Evolutionary conservation across 2,888 invertebrate species (phyloP), one percentile per base, ranked within the genome.

Genomic region (Hypomecis atomaria): DNA sequence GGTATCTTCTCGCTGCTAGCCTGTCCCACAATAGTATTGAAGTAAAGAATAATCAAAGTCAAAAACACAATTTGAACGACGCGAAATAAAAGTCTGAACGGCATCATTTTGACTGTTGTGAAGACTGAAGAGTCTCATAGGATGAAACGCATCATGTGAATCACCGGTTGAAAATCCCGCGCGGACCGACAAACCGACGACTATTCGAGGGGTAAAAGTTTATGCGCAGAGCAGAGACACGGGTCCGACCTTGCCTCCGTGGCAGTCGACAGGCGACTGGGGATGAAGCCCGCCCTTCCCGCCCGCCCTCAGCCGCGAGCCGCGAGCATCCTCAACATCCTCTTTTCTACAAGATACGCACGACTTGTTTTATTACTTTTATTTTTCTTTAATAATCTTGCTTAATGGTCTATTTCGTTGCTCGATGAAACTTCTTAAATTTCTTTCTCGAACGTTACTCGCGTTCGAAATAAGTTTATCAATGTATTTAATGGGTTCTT

Each of bases 321-420:
- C 81, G 77, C 70, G 60, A 71, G 59, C 73, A 64, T 73, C 76
- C 76, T 76, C 75, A 70, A 76, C 75, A 80, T 80, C 78, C 81
- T 81, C 82, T 82, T 78, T 81, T 79, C 78, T 81, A 82, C 83
- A 83, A 78, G 83, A 81, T 85, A 84, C 84, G 84, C 83, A 88
- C 86, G 85, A 85, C 86, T 89, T 86, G 81, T 88, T 89, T 89
- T 87, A 89, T 88, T 88, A 85, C 86, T 88, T 88, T 88, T 89
- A 88, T 89, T 87, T 89, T 89, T 89, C 87, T 89, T 89, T 87
- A 89, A 89, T 89, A 88, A 88, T 88, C 85, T 84, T 86, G 84
- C 87, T 84, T 86, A 87, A 88, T 88, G 85, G 86, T 86, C 83
- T 87, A 88, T 88, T 87, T 86, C 83, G 80, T 85, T 78, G 80